Conservation (phyloP, 2,888 invertebrate species). For the Campoletis raptor region DNA sequence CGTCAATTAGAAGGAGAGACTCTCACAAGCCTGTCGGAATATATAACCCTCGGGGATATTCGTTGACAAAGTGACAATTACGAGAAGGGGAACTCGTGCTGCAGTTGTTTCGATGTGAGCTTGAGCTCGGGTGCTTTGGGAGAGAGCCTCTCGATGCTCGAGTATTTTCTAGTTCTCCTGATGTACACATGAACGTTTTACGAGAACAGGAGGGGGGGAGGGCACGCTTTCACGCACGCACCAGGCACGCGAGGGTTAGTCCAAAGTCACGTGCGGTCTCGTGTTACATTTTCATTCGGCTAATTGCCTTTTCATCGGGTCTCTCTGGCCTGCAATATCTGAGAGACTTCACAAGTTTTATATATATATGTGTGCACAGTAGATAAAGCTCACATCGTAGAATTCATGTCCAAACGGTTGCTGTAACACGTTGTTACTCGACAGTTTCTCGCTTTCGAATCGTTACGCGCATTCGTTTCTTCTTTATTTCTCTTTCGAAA, state of each 20-base stretch:
- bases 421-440: slow-evolving; percentile 15
- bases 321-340: slow-evolving; percentile 36
- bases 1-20: slow-evolving; percentile 80
- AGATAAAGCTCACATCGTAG: slow-evolving; percentile 21
- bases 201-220: background rate
- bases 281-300: slow-evolving; percentile 85
- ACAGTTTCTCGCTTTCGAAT: slow-evolving; percentile 55
- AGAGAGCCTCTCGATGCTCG: slow-evolving; percentile 50
- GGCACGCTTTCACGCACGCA: slow-evolving; percentile 58
- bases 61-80: slow-evolving; percentile 84
- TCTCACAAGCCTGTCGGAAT: slow-evolving; percentile 64
- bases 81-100: slow-evolving; percentile 74
- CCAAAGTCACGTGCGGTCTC: slow-evolving; percentile 84
- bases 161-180: slow-evolving; percentile 49
- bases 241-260: slow-evolving; percentile 67
- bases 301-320: slow-evolving; percentile 83
- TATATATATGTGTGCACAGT: background rate
- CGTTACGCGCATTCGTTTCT: slow-evolving; percentile 46
- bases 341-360: slow-evolving; percentile 22
- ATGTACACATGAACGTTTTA: slow-evolving; percentile 45
- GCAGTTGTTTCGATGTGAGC: slow-evolving; percentile 48
- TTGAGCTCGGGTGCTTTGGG: slow-evolving; percentile 27
- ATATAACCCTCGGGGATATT: slow-evolving; percentile 74
- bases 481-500: slow-evolving; percentile 37
- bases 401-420: slow-evolving; percentile 23